Conservation (phyloP, 2,113 vertebrate genomes). For the Cephalopterus ornatus region DNA sequence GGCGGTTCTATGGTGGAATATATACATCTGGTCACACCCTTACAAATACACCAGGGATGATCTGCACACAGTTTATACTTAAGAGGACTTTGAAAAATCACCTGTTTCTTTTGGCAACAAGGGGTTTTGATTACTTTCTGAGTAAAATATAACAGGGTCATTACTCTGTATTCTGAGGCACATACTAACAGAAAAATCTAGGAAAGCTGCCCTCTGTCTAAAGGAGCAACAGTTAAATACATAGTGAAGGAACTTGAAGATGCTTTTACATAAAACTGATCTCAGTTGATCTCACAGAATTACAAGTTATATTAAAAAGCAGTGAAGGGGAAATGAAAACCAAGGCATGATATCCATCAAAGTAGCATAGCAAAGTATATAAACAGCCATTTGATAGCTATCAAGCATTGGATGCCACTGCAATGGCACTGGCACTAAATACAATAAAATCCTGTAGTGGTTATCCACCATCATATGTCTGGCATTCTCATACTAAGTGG, state of each 20-base stretch:
- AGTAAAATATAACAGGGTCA: background rate
- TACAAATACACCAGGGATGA: background rate
- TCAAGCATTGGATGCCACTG: background rate
- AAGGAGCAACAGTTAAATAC: background rate
- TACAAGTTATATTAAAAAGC: background rate
- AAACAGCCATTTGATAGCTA: background rate
- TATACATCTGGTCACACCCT: background rate
- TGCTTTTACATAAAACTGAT: background rate
- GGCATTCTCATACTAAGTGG: background rate
- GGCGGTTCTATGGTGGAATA: background rate
- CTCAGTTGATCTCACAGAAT: fast-evolving
- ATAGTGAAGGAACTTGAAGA: background rate
- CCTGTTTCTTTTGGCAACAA: background rate
- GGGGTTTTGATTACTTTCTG: background rate
- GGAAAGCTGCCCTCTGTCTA: background rate
- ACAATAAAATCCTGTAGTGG: background rate
- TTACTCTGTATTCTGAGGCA: background rate
- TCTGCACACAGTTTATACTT: background rate
- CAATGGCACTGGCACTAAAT: background rate
- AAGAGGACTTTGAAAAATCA: background rate
- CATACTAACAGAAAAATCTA: background rate
- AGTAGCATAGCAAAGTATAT: background rate
- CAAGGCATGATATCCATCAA: background rate
- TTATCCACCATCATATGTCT: background rate
- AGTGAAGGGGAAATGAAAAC: background rate